A percentile compares a stretch with the other conserved stretches of the same genome.
Evolutionary conservation across 2,797 vertebrate genomes (phyloP).

Genomic region (Microcaecilia unicolor): DNA sequence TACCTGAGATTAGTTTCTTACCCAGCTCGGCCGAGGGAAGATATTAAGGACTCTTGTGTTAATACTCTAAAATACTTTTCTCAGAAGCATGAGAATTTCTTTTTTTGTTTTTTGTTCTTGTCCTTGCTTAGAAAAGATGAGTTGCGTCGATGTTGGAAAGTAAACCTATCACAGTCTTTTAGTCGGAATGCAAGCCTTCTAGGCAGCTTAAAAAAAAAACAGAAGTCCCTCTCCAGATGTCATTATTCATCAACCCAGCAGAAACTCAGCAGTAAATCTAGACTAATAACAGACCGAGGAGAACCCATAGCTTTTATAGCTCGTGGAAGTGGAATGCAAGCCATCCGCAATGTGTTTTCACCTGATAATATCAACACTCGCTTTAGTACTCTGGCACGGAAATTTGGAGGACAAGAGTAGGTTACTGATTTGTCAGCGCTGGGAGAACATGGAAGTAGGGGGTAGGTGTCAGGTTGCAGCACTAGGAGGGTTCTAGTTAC

Average conservation of each 20-base stretch:
- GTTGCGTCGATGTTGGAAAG: conserved; percentile 18
- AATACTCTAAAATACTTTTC: too few relatives aligned
- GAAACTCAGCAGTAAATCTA: conserved; percentile 35
- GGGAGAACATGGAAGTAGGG: conserved; percentile 4
- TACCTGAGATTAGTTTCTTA: too few relatives aligned
- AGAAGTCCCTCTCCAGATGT: conserved; percentile 48
- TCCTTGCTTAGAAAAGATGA: too few relatives aligned
- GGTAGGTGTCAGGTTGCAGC: conserved; percentile 30
- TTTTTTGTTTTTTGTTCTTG: too few relatives aligned
- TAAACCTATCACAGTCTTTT: conserved; percentile 29
- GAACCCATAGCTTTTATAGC: conserved; percentile 9
- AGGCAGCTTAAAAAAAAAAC: conserved; percentile 42
- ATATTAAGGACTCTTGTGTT: too few relatives aligned
- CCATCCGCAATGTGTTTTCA: conserved; percentile 22
- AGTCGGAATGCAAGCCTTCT: conserved; percentile 41
- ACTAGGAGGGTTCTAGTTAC: conserved; percentile 19
- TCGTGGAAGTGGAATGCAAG: conserved; percentile 21
- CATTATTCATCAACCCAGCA: conserved; percentile 33
- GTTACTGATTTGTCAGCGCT: conserved; percentile 33
- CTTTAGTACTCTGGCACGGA: conserved; percentile 18
- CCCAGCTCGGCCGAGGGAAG: too few relatives aligned
- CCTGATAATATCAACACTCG: conserved; percentile 18
- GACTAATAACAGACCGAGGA: conserved; percentile 24
- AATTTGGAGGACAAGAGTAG: conserved; percentile 2
- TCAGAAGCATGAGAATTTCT: too few relatives aligned